Conservation (phyloP, 2,113 vertebrate genomes). For the Podiceps cristatus region DNA sequence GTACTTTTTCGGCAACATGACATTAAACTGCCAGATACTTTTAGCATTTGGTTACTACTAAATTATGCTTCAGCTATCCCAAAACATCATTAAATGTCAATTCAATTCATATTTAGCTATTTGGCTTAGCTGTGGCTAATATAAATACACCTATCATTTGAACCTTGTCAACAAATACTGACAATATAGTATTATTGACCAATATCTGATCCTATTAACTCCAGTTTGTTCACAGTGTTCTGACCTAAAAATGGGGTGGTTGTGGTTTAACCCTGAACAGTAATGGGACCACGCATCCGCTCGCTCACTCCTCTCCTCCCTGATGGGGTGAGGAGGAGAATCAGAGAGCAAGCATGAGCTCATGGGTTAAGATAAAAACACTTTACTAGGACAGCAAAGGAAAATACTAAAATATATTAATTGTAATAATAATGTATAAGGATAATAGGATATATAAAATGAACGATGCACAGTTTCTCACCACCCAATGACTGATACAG, state of each 20-base stretch:
- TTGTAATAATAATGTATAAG: too few species aligned
- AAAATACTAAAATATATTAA: too few species aligned
- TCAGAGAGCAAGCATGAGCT: too few species aligned
- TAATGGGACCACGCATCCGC: too few species aligned
- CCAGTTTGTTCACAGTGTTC: background rate
- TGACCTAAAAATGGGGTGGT: background rate
- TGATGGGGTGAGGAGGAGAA: too few species aligned
- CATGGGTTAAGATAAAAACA: too few species aligned
- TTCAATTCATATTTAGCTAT: background rate
- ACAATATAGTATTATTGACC: background rate
- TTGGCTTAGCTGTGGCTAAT: background rate
- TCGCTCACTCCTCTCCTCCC: too few species aligned
- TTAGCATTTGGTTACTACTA: conserved; percentile 46
- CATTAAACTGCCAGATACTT: conserved; percentile 27
- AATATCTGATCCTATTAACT: background rate
- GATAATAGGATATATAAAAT: too few species aligned
- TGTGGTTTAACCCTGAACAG: too few species aligned
- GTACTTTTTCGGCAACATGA: background rate
- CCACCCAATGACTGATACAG: too few species aligned
- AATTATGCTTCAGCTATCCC: conserved; percentile 11
- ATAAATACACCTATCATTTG: background rate
- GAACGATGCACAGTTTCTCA: too few species aligned
- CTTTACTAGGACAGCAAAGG: too few species aligned
- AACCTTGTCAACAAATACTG: background rate
- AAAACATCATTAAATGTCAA: conserved; percentile 21